Percentiles rank a stretch among this genome's conserved stretches.
Evolutionary conservation across 30 jellyfish, hydroid and myxozoan species (phyloP).

Genomic region (Turritopsis rubra): DNA sequence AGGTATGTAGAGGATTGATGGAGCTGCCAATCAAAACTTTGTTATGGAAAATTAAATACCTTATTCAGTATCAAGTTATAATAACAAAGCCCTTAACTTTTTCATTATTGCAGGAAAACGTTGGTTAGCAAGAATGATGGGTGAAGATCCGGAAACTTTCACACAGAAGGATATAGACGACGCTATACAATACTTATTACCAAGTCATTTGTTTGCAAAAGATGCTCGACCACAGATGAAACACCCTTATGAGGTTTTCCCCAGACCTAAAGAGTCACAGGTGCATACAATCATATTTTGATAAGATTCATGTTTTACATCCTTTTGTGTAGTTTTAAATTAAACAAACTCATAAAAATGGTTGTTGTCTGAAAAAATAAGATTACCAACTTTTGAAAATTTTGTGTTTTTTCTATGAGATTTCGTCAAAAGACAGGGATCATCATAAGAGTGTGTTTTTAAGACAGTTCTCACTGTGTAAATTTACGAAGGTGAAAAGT

Average conservation of each 20-base stretch:
- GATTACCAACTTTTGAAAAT: no score
- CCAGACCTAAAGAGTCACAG: slow-evolving; percentile 25
- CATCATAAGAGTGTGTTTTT: no score
- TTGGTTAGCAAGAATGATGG: slow-evolving; percentile 99
- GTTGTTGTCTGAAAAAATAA: no score
- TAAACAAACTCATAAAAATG: no score
- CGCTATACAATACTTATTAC: slow-evolving; percentile 66
- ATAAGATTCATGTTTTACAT: not conserved
- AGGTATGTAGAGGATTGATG: no score
- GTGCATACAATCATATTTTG: not conserved
- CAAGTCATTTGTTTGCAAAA: slow-evolving; percentile 94
- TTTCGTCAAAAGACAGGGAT: no score
- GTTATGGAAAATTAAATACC: no score
- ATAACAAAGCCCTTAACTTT: not conserved
- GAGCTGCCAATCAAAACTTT: no score
- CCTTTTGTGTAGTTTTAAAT: not conserved
- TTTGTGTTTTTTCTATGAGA: no score
- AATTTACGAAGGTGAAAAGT: no score
- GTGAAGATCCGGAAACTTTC: slow-evolving; percentile 87
- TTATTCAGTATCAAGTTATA: no score
- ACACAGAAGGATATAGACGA: slow-evolving; percentile 80
- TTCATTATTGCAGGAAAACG: slow-evolving; percentile 82
- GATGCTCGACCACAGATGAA: slow-evolving; percentile 98
- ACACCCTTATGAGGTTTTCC: slow-evolving; percentile 39
- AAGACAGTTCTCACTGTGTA: no score